Evolutionary conservation across 2,888 invertebrate species (phyloP).

Genomic region (Epinotia brunnichana): DNA sequence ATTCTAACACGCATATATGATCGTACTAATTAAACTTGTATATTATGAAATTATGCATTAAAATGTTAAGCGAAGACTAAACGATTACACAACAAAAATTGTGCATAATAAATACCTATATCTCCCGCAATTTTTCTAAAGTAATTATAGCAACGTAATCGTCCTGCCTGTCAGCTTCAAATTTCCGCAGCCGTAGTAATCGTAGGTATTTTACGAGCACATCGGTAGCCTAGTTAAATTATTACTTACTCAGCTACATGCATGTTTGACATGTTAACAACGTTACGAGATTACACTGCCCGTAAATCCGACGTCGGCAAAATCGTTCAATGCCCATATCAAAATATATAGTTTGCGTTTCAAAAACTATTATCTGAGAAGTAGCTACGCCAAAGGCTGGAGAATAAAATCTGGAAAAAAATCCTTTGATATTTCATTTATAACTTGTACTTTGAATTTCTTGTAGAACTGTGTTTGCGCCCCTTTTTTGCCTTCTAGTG

Average conservation of each 20-base stretch:
- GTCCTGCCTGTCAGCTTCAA: neutral
- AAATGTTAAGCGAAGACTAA: no score
- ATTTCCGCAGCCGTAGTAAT: neutral
- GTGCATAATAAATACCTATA: neutral
- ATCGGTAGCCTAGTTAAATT: constrained; percentile 17
- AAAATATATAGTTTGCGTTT: neutral
- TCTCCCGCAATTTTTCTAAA: neutral
- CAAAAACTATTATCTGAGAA: no score
- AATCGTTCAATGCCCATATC: neutral
- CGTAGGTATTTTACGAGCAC: constrained; percentile 4
- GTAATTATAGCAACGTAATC: neutral
- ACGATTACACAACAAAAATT: no score
- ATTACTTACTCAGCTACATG: constrained; percentile 6
- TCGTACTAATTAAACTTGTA: no score
- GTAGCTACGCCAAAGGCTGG: no score
- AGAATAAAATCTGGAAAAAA: no score
- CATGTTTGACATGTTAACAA: constrained; percentile 18
- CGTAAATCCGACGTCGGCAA: constrained; percentile 7
- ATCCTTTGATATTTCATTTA: no score
- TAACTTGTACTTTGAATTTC: no score
- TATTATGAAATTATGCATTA: no score
- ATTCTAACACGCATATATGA: no score
- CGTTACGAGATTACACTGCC: constrained; percentile 1
- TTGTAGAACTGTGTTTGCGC: no score
- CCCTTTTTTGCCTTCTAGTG: no score